Base-by-base conservation (phyloP, 2,113 vertebrate genomes). In the Emydura subglobosa region DNA sequence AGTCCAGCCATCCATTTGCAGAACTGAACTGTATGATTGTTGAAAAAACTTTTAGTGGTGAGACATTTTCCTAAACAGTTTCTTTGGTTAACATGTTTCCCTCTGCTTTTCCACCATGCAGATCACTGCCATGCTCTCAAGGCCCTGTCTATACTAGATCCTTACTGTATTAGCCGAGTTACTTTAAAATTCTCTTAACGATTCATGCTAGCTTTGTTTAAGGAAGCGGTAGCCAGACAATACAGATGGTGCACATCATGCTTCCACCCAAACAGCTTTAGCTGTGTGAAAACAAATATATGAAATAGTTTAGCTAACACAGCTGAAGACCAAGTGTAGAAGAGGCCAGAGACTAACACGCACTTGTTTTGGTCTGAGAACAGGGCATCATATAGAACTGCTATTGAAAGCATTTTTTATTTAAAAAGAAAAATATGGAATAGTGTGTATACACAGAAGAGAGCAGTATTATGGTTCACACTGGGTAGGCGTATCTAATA, bases 311-410 rank as follows among this genome's bases (percentile, higher is more conserved):
- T 68, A 68, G 65, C 65, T 68, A n/a, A n/a, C 16, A 31, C 34
- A 51, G 0, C 55, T 27, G 24, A 5, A 82, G 22, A 17, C 68
- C 2, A 0, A 47, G 12, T 31, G 5, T 5, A 65, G 65, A 55
- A 59, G 27, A 14, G 31, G 12, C 47, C 54, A 79, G 68, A 4
- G 65, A 86, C 55, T 91, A 5, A 59, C 14, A 68, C 65, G n/a
- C 25, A 3, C 3, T 90, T 82, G 50, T 10, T 94, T 84, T 82
- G 6, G 6, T 44, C 17, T 84, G 87, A 86, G 50, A 85, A 47
- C 79, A 50, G 79, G 50, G 57, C 1, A 25, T 68, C 34, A 19
- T 14, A 68, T 7, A n/a, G 16, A 68, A 19, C 31, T 17, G 31
- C 16, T 83, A 91, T 65, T 25, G 86, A 65, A 83, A 91, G 47